Evolutionary conservation across 2,113 vertebrate genomes (phyloP).

Genomic region (Halichoerus grypus): DNA sequence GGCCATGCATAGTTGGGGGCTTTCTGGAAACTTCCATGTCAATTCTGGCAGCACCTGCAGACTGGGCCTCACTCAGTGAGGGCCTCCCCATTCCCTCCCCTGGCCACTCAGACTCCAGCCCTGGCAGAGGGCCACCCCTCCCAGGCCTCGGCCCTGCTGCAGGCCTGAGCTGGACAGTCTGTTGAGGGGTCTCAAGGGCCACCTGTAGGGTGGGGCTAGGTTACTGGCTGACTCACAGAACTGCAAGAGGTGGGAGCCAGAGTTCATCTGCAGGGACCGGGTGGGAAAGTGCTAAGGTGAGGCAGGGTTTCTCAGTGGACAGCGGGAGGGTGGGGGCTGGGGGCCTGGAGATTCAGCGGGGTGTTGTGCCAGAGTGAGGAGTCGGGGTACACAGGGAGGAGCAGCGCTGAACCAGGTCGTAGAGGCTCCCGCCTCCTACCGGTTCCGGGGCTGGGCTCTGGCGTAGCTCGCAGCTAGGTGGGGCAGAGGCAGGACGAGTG

Average conservation of each 20-base stretch:
- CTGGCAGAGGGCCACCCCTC: neutral
- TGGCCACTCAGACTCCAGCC: neutral
- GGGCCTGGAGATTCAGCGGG: neutral
- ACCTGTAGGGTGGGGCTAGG: neutral
- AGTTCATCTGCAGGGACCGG: neutral
- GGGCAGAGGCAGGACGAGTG: neutral
- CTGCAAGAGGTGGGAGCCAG: neutral
- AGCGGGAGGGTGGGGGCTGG: no score
- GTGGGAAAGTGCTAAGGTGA: neutral
- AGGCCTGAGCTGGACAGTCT: neutral
- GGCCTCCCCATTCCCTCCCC: neutral
- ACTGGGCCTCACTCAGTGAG: neutral
- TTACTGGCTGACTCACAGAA: neutral
- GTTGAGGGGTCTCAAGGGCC: neutral
- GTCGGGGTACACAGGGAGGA: neutral
- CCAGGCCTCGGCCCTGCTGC: neutral
- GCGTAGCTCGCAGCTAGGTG: accelerated
- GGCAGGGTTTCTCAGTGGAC: neutral
- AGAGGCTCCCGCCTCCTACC: neutral
- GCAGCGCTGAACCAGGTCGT: neutral
- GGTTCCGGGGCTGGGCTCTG: neutral
- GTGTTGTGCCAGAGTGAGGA: neutral
- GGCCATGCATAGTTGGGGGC: neutral
- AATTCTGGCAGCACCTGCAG: neutral
- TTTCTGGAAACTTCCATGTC: neutral